Evolutionary conservation across 2,797 vertebrate genomes (phyloP).

Genomic region (Naso thynnoides): DNA sequence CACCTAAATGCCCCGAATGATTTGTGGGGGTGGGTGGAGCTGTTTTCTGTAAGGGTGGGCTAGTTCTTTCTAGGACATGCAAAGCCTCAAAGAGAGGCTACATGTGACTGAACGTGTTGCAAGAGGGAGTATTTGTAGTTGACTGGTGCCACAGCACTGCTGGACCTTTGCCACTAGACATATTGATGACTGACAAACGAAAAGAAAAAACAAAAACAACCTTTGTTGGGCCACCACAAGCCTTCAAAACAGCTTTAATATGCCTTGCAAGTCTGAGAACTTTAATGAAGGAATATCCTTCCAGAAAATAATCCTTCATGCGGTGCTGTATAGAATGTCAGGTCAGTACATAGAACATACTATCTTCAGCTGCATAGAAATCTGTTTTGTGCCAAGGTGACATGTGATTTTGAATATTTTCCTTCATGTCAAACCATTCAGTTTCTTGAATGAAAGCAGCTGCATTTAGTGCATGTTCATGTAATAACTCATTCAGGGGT

Average conservation of each 20-base stretch:
- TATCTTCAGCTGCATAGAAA: not conserved
- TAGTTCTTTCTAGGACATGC: constrained; percentile 8
- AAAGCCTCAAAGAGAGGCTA: not conserved
- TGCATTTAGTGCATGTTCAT: not conserved
- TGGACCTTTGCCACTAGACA: not conserved
- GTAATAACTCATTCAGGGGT: not conserved
- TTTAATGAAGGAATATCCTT: not conserved
- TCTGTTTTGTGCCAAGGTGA: not conserved
- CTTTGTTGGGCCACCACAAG: not conserved
- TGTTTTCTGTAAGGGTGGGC: not conserved
- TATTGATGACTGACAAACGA: not conserved
- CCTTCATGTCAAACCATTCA: not conserved
- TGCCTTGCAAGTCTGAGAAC: not conserved
- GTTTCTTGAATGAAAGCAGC: not conserved
- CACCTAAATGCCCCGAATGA: constrained; percentile 33
- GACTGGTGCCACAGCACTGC: not conserved
- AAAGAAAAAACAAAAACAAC: not conserved
- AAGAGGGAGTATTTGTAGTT: not conserved
- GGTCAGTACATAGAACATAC: not conserved
- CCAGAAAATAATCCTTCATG: not conserved
- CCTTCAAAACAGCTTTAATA: not conserved
- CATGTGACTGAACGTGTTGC: constrained; percentile 12
- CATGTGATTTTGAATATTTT: constrained; percentile 1
- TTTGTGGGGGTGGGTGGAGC: constrained; percentile 43
- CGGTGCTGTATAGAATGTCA: not conserved